These are phyloP conservation scores for Pseudachorutes palmiensis DNA, from an alignment of 1,140 invertebrate species.

Conservation along the genomic window DNA sequence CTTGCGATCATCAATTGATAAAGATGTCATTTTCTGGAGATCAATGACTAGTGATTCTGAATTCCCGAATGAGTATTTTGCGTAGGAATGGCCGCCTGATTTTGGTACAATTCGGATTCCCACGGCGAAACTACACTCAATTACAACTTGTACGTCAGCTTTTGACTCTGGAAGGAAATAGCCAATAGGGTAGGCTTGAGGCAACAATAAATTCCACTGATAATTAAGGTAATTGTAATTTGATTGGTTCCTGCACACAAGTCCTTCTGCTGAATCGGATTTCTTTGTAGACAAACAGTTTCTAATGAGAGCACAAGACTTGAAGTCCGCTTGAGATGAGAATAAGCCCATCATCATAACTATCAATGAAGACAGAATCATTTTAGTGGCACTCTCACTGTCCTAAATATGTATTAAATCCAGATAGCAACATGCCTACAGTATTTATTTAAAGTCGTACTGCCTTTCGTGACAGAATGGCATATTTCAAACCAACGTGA, in stretches of 20 bases:
- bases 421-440: no score
- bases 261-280: no score
- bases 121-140: background rate
- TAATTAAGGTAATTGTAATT: slow-evolving; percentile 7
- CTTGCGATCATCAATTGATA: background rate
- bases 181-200: background rate
- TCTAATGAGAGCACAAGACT: no score
- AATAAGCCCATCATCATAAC: no score
- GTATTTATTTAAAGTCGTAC: no score
- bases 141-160: background rate
- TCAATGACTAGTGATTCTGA: background rate
- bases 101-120: background rate
- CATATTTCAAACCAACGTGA: no score
- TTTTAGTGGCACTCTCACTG: no score
- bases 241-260: background rate
- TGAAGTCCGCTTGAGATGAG: no score
- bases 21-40: background rate
- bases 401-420: no score
- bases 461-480: no score
- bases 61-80: background rate
- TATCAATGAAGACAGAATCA: no score
- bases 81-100: slow-evolving; percentile 9
- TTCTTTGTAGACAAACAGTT: no score
- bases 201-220: slow-evolving; percentile 2
- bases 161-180: background rate